These are phyloP conservation scores for Ceyx melanurus DNA, from an alignment of 2,113 vertebrate genomes.

Conservation along the genomic window DNA sequence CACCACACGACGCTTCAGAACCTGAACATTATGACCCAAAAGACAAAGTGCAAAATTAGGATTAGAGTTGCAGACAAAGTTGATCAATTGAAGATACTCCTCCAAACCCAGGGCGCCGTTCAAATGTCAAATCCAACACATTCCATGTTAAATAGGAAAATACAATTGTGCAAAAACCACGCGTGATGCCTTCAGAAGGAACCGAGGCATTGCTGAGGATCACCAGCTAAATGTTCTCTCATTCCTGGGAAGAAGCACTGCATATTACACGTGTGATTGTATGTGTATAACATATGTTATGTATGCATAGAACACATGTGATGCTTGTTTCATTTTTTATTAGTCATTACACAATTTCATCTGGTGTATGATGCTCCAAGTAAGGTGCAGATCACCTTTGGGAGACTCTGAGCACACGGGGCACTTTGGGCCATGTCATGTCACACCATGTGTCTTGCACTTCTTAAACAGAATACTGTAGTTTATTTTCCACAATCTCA, in stretches of 20 bases:
- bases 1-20: neutral
- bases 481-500: no score
- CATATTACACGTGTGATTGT: neutral
- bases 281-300: no score
- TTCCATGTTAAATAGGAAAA: neutral
- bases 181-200: neutral
- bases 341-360: neutral
- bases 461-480: no score
- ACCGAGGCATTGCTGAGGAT: neutral
- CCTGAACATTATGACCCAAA: neutral
- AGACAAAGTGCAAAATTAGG: neutral
- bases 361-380: neutral
- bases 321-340: neutral
- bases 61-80: neutral
- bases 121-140: neutral
- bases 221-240: neutral
- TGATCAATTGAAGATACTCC: neutral
- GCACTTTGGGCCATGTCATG: no score
- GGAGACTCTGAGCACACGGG: neutral
- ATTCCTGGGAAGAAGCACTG: neutral
- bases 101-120: neutral
- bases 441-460: no score
- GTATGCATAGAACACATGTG: neutral
- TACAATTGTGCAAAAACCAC: rapidly evolving
- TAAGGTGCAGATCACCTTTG: neutral